Evolutionary conservation across 1,140 invertebrate genomes (phyloP).

Genomic region (Acromyrmex echinatior): DNA sequence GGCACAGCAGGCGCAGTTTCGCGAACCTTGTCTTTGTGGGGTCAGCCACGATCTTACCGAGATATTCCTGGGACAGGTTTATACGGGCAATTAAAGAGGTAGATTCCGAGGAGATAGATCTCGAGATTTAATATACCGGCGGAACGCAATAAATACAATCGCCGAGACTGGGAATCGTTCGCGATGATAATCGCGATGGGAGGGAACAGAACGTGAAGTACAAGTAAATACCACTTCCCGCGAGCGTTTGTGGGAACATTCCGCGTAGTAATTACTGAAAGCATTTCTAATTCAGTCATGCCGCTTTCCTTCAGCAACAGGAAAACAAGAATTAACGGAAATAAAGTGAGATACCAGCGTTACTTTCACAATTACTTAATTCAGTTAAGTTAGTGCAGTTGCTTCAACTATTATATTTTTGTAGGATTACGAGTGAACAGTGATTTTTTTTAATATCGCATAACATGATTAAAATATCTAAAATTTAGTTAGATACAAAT

Average conservation of each 20-base stretch:
- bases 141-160: constrained; percentile 1
- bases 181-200: constrained; percentile 22
- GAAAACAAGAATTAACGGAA: neutral
- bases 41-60: constrained; percentile 91
- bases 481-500: too few species aligned
- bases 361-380: constrained; percentile 10
- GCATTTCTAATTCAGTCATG: neutral
- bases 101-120: neutral
- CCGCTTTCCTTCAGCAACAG: neutral
- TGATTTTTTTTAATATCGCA: neutral
- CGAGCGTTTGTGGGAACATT: constrained; percentile 6
- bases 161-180: constrained; percentile 22
- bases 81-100: constrained; percentile 40
- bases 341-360: neutral
- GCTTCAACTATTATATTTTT: constrained; percentile 8
- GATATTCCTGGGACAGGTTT: constrained; percentile 88
- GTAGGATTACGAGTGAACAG: too few species aligned
- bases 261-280: constrained; percentile 12
- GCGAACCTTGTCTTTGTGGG: constrained; percentile 93
- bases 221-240: constrained; percentile 6
- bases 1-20: constrained; percentile 93
- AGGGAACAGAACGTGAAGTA: neutral
- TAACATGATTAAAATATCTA: too few species aligned
- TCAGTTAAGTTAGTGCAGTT: neutral
- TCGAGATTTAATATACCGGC: constrained; percentile 43